A percentile compares a stretch with the other conserved stretches of the same genome.
These are phyloP conservation scores for Nycticorax nycticorax DNA, from an alignment of 2,113 vertebrate genomes.

Conservation along the genomic window DNA sequence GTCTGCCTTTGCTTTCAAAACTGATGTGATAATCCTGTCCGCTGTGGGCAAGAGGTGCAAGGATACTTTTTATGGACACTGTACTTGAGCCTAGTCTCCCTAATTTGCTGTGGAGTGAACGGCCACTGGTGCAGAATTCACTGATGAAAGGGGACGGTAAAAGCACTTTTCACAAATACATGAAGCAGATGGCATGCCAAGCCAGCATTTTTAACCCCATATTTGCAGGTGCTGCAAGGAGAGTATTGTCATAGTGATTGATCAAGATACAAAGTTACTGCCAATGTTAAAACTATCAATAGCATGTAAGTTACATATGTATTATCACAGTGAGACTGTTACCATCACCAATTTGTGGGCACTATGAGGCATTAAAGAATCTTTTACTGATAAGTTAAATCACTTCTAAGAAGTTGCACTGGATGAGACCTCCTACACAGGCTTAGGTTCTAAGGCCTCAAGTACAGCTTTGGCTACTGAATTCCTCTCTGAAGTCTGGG, in stretches of 20 bases:
- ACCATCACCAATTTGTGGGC: background rate
- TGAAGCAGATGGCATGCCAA: background rate
- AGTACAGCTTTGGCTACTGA: background rate
- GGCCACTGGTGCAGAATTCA: background rate
- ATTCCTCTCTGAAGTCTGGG: background rate
- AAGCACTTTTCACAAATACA: background rate
- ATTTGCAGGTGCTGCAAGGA: background rate
- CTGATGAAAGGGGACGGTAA: background rate
- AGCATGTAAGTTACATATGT: background rate
- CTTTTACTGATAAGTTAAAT: background rate
- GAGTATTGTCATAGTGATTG: background rate
- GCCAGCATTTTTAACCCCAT: background rate
- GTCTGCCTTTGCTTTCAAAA: background rate
- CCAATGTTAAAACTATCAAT: background rate
- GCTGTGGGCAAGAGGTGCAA: background rate
- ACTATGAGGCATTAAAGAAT: background rate
- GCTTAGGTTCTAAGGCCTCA: background rate
- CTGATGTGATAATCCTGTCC: background rate
- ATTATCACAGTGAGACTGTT: background rate
- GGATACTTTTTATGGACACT: background rate
- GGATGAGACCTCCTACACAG: background rate
- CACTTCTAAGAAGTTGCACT: background rate
- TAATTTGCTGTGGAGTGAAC: background rate
- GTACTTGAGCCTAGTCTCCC: background rate
- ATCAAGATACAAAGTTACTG: background rate